Conservation (phyloP, 2,888 invertebrate species). For the Cotesia congregata region DNA sequence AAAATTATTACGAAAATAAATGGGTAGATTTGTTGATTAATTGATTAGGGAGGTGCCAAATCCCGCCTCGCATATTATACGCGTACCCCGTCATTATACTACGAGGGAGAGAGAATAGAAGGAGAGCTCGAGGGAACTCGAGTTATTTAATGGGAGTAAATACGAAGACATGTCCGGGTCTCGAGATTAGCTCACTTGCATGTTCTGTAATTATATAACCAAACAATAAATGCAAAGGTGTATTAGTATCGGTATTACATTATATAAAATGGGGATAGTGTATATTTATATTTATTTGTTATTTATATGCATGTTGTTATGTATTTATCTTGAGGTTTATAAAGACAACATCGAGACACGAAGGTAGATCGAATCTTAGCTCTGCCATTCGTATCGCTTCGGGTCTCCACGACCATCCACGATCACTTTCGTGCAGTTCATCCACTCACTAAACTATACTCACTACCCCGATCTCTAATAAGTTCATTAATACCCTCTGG, state of each 20-base stretch:
- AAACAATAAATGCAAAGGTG: not conserved
- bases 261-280: not conserved
- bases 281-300: not conserved
- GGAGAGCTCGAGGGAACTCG: not conserved
- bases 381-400: not conserved
- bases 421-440: constrained; percentile 13
- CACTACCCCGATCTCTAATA: constrained; percentile 48
- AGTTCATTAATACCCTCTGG: constrained; percentile 53
- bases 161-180: not conserved
- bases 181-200: not conserved
- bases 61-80: constrained; percentile 63
- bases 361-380: constrained; percentile 37
- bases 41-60: constrained; percentile 67
- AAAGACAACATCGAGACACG: constrained; percentile 34
- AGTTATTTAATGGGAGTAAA: no score
- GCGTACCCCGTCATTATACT: constrained; percentile 60
- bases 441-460: constrained; percentile 21
- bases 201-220: not conserved
- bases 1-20: constrained; percentile 44
- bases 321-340: not conserved
- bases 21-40: constrained; percentile 68
- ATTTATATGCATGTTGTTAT: not conserved
- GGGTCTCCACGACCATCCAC: not conserved
- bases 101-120: constrained; percentile 46
- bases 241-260: constrained; percentile 11